These are phyloP conservation scores for Dendropsophus ebraccatus DNA, from an alignment of 2,113 vertebrate genomes.

Conservation along the genomic window DNA sequence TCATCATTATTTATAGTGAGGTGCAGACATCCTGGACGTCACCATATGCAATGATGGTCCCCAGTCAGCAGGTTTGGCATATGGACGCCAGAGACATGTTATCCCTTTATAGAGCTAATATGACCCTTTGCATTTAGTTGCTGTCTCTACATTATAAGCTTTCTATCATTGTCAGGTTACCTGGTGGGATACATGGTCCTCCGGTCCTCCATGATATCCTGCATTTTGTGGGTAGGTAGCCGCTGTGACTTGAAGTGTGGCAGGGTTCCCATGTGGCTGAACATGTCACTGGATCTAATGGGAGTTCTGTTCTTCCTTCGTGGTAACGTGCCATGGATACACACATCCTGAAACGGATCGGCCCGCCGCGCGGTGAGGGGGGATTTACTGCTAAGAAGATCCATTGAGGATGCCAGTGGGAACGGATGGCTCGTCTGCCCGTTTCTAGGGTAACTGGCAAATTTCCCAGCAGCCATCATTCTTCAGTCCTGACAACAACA, in stretches of 20 bases:
- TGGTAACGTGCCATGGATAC: constrained; percentile 93
- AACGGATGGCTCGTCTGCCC: constrained; percentile 75
- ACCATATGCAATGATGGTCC: too few relatives aligned
- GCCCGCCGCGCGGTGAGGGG: constrained; percentile 65
- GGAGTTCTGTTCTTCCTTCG: constrained; percentile 81
- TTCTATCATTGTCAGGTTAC: constrained; percentile 66
- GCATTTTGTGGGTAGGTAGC: constrained; percentile 71
- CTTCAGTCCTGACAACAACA: constrained; percentile 78
- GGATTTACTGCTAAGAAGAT: constrained; percentile 85
- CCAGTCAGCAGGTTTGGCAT: too few relatives aligned
- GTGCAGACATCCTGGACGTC: too few relatives aligned
- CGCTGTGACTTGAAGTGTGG: constrained; percentile 67
- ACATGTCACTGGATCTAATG: constrained; percentile 69
- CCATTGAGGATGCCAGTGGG: constrained; percentile 88
- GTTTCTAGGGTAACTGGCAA: constrained; percentile 87
- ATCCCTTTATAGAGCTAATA: too few relatives aligned
- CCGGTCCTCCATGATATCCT: constrained; percentile 72
- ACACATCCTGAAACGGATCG: constrained; percentile 79
- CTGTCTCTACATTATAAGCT: too few relatives aligned
- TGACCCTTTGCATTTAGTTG: too few relatives aligned
- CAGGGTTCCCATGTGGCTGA: constrained; percentile 67
- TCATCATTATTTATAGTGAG: too few relatives aligned
- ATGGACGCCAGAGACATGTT: too few relatives aligned
- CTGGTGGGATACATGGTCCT: constrained; percentile 72
- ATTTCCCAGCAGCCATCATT: constrained; percentile 94